These are phyloP conservation scores for Planococcus citri DNA, from an alignment of 1,140 invertebrate genomes.

Conservation along the genomic window DNA sequence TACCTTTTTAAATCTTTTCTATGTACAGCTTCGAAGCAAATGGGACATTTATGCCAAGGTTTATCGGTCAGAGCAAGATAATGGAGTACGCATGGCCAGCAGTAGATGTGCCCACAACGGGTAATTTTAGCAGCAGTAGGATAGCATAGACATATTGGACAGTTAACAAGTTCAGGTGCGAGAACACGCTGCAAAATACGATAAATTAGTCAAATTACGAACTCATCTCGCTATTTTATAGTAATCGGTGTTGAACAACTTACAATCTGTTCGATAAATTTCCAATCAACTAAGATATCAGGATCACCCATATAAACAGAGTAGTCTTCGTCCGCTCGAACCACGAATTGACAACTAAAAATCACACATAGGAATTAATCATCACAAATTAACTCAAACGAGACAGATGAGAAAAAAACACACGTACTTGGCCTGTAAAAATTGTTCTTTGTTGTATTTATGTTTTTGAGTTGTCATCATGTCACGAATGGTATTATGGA, in stretches of 20 bases:
- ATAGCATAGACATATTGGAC: conserved; percentile 79
- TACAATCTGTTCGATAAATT: conserved; percentile 76
- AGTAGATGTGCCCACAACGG: conserved; percentile 88
- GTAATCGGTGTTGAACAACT: conserved; percentile 19
- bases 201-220: conserved; percentile 21
- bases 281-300: conserved; percentile 83
- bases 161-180: conserved; percentile 56
- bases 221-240: background rate
- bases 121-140: conserved; percentile 82
- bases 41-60: conserved; percentile 65
- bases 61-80: conserved; percentile 76
- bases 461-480: conserved; percentile 38
- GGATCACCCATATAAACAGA: conserved; percentile 62
- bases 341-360: conserved; percentile 88
- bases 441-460: conserved; percentile 84
- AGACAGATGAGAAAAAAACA: background rate
- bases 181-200: conserved; percentile 40
- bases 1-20: conserved; percentile 72
- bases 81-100: conserved; percentile 89
- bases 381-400: background rate
- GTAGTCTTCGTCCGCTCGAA: conserved; percentile 65
- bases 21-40: conserved; percentile 66
- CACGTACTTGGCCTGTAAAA: conserved; percentile 80
- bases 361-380: conserved; percentile 21
- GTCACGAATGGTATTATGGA: conserved; percentile 23